Base-by-base conservation (phyloP, 2,888 invertebrate species). In the Steromphala cineraria region DNA sequence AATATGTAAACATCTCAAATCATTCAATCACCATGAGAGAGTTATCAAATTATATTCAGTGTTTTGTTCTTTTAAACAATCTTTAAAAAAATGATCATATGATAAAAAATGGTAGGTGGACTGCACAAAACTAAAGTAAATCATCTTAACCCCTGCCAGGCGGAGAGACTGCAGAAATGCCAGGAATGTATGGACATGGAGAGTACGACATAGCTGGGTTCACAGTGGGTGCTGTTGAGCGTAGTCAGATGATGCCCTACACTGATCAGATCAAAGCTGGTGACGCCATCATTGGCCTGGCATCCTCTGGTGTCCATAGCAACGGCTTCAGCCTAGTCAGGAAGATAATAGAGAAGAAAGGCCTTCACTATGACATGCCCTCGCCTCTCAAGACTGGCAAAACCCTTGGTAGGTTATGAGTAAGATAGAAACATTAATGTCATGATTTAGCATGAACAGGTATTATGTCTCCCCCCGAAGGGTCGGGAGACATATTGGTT, bases 131-230 rank as follows among this genome's bases (percentile, higher is more conserved):
- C 19, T 52, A 0, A 75, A 52, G 2, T 40, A 17, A 75, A 19
- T 53, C 75, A 53, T 76, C 21, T 67, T 15, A 28, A 36, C 36
- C 36, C 5, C 28, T 28, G 52, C 0, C 88, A 98, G 96, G 96
- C 83, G 99, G 99, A 0, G 99, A 99, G 94, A 99, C 99, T 0
- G 99, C 99, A 0, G 91, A 91, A 78, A 91, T 91, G 91, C 99
- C 99, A 0, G 96, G 97, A 0, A 96, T 99, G 94, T 99, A 99
- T 94, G 94, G 95, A 1, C 94, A 95, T 0, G 97, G 96, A 0
- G 97, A 98, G 86, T 99, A 98, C 93, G 99, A 99, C 93, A 93
- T 99, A 77, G 99, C 98, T 17, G 99, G 99, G 1, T 99, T 99
- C 94, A 96, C 97, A 0, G 97, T 99, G 0, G 99, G 99, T 0